Evolutionary conservation across 2,113 vertebrate species (phyloP).

Genomic region (Tonatia bakeri): DNA sequence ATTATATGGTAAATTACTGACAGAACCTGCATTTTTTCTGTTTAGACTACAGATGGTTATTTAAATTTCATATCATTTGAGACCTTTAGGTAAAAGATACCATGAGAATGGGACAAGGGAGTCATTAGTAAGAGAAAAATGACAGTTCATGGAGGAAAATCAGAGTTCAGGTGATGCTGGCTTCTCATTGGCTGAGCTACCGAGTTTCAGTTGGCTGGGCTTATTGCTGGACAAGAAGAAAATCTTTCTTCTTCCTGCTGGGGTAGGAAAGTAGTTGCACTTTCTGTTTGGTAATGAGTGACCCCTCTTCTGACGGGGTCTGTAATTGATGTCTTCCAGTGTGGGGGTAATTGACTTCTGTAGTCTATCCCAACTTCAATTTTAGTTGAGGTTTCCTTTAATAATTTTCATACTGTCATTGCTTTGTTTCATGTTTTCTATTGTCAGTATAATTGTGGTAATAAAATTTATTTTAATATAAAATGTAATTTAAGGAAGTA

Average conservation of each 20-base stretch:
- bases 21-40: neutral
- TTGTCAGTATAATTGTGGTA: neutral
- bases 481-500: neutral
- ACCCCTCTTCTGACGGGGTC: neutral
- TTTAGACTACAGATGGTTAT: neutral
- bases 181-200: neutral
- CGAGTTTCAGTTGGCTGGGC: neutral
- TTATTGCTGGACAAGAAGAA: neutral
- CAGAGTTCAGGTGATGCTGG: neutral
- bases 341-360: neutral
- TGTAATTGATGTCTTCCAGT: neutral
- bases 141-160: neutral
- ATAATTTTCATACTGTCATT: neutral
- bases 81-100: neutral
- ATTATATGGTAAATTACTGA: neutral
- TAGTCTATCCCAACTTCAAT: neutral
- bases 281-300: neutral
- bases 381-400: neutral
- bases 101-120: neutral
- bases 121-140: neutral
- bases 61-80: constrained; percentile 15
- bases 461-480: neutral
- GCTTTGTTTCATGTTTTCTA: neutral
- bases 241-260: neutral
- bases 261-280: neutral